Evolutionary conservation across 2,113 vertebrate genomes (phyloP), one percentile per base, ranked within the genome.

Genomic region (Hippolais icterina): DNA sequence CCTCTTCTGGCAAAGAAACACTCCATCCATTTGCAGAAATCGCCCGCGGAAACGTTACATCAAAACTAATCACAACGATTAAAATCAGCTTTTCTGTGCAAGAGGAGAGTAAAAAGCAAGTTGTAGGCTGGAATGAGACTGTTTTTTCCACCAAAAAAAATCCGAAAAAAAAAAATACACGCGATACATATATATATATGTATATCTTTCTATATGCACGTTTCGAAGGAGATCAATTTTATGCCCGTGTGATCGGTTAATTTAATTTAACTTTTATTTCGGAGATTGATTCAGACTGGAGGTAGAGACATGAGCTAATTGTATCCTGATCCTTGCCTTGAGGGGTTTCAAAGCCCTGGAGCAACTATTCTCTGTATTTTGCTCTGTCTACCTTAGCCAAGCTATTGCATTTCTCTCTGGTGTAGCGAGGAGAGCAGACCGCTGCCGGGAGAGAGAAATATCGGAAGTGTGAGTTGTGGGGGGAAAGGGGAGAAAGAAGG

Each of bases 21-120:
- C 99, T 99, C 99, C 99, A 99, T 99, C 99, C 99, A 99, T 99
- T 99, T 99, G 99, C 98, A 99, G 99, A 99, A 99, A 99, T 98
- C 96, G 99, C 99, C 99, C 53, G 98, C 93, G 99, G 99, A 98
- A 99, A 99, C 98, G 98, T 99, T 99, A 99, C 99, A 99, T 99
- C 99, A 99, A 99, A 99, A 99, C 99, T 99, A 99, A 99, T 99
- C 99, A 99, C 99, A 99, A 99, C 99, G 99, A 99, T 99, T 99
- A 99, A 99, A 99, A 99, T 99, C 99, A 99, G 99, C 99, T 99
- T 99, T 99, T 98, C 98, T 99, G 98, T 98, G 98, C 98, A 98
- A 99, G 98, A 98, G 98, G 97, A 98, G 98, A 98, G 98, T 98
- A 98, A 98, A 97, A 98, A 98, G 98, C 98, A 99, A 99, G 98